Evolutionary conservation across 2,113 vertebrate species (phyloP).

Genomic region (Polyodon spathula): DNA sequence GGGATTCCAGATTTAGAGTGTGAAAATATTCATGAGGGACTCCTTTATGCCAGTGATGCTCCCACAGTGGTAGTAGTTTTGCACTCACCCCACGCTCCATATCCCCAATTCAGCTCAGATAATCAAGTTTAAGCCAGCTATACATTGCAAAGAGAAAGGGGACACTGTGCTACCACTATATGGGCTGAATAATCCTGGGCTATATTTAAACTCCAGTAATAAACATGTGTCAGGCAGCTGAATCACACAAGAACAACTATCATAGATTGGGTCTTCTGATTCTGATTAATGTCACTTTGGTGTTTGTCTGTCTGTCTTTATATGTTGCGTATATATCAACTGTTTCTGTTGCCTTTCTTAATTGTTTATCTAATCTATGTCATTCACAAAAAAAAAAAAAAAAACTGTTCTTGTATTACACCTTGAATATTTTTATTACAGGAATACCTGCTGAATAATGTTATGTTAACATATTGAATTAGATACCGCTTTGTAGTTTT

Average conservation of each 20-base stretch:
- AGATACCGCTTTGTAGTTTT: too few relatives aligned
- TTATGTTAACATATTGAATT: too few relatives aligned
- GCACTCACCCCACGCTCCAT: constrained; percentile 8
- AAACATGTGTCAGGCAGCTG: constrained; percentile 1
- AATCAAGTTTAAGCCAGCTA: constrained; percentile 20
- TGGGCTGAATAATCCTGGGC: not conserved
- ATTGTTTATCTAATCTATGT: too few relatives aligned
- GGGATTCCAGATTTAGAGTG: constrained; percentile 21
- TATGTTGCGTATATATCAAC: too few relatives aligned
- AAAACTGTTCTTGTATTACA: too few relatives aligned
- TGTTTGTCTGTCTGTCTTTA: too few relatives aligned
- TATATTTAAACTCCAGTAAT: constrained; percentile 17
- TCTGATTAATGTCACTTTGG: too few relatives aligned
- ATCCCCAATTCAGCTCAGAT: constrained; percentile 8
- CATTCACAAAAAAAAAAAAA: too few relatives aligned
- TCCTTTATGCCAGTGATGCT: too few relatives aligned
- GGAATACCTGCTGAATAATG: too few relatives aligned
- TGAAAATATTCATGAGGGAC: constrained; percentile 14
- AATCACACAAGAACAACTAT: not conserved
- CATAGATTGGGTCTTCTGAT: not conserved
- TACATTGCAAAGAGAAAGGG: constrained; percentile 26
- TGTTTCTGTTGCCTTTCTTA: too few relatives aligned
- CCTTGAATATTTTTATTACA: too few relatives aligned
- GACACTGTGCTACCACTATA: constrained; percentile 13
- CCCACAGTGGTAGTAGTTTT: constrained; percentile 5